Base-by-base conservation (phyloP, 2,113 vertebrate genomes). In the Pseudopipra pipra region DNA sequence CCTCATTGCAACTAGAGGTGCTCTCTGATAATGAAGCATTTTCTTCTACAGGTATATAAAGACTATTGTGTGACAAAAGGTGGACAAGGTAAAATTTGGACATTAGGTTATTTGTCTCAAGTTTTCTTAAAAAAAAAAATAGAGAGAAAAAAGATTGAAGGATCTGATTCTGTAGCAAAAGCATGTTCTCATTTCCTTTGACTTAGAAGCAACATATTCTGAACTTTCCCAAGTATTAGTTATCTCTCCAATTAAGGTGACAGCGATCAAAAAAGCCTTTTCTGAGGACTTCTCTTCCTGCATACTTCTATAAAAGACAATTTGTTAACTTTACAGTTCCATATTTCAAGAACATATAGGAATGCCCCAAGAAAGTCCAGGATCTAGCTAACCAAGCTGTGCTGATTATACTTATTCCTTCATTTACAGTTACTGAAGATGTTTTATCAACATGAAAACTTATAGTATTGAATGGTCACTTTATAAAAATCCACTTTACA, bases 401-500 rank as follows among this genome's bases (percentile, higher is more conserved):
- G 0, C 24, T 89, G 49, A 52, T 89, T 63, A n/a, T 86, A 81
- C 93, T 88, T 94, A 13, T 93, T 94, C 72, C 90, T 72, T 90
- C 56, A 39, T 92, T 96, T 78, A 71, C 55, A 31, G 65, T 79
- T 89, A 54, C 33, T 94, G 73, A 95, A 92, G 39, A 96, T 65
- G 55, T 85, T 97, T 95, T 85, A 96, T 87, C 90, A 95, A 91
- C 88, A 81, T n/a, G 41, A 66, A 94, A 94, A 89, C 55, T 85
- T 90, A 83, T 37, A 73, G 67, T 91, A 72, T 70, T 47, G 91
- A 91, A 93, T 52, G 85, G 81, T 80, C 86, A 95, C 83, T 94
- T 94, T 93, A 78, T 88, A 94, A 95, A 85, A 97, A 67, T 56
- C n/a, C 67, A 70, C 74, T 96, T 93, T 87, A 85, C 66, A 80